phyloP scores from a whole-genome alignment of 1,140 invertebrate species.

The Bombus superbus region DNA sequence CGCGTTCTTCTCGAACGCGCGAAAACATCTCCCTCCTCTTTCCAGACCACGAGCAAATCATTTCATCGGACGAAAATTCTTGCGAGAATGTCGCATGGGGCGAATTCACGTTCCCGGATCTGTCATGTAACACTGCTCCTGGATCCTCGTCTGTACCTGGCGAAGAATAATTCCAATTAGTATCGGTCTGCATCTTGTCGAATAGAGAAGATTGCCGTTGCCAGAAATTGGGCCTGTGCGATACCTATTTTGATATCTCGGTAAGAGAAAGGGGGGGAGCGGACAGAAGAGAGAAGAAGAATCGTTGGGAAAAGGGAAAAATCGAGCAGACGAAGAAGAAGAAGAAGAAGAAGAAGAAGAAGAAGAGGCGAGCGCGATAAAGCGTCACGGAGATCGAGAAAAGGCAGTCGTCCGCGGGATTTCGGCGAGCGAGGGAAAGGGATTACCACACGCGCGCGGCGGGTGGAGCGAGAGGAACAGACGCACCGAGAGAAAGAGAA shows the following conservation, averaged over 20 bases:
- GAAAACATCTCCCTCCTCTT: background rate
- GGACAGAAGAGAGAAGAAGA: background rate
- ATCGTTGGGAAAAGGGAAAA: background rate
- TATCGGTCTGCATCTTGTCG: background rate
- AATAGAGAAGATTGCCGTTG: background rate
- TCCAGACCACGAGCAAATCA: background rate
- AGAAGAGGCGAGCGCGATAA: slow-evolving; percentile 16
- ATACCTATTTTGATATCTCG: background rate
- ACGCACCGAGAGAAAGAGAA: slow-evolving; percentile 26
- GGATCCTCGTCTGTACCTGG: background rate
- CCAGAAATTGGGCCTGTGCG: background rate
- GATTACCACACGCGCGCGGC: slow-evolving; percentile 46
- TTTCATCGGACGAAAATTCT: background rate
- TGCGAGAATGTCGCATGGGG: background rate
- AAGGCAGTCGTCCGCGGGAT: slow-evolving; percentile 58
- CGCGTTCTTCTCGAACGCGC: background rate
- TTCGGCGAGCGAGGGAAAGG: slow-evolving; percentile 64
- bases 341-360: background rate
- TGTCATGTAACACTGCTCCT: too few species aligned
- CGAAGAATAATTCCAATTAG: background rate
- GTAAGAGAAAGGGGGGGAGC: background rate
- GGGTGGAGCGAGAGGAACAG: slow-evolving; percentile 49
- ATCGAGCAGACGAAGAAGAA: background rate
- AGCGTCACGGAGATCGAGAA: slow-evolving; percentile 43
- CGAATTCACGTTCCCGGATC: background rate